Base-by-base conservation (phyloP, 2,797 vertebrate genomes). In the Coregonus sp. region DNA sequence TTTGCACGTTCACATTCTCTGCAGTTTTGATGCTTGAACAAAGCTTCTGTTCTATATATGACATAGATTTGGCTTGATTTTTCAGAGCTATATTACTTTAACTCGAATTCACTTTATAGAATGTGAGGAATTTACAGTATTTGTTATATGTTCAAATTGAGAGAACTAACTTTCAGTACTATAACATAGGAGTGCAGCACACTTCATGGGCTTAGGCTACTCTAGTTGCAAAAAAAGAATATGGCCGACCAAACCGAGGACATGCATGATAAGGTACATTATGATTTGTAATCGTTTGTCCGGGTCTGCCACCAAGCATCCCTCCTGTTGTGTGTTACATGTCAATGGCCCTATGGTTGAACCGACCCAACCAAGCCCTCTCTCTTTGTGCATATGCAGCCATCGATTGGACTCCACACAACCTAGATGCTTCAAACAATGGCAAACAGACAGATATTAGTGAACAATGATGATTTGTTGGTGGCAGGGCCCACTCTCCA, bases 371-470 rank as follows among this genome's bases (percentile, higher is more conserved):
- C 72, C 54, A 37, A 59, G 72, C 54, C 29, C 72, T 73, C 16
- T 73, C 72, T 59, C 72, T 59, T 59, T 59, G 72, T 51, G 6
- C 52, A 18, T 59, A 73, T 7, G 54, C 52, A 35, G 72, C 54
- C 54, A 59, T 37, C 31, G 14, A 71, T 71, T 51, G 47, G 70
- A 51, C 70, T 52, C 70, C 70, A 31, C 70, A 52, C 50, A 71
- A 71, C 25, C 70, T 71, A 71, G 14, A 71, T 71, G 72, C 52
- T 33, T 59, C 72, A 59, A n/a, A 73, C 72, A 73, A 73, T 73
- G 37, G 5, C 29, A 33, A 61, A 35, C 31, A 61, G 72, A 59
- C 72, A 33, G 72, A 73, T 59, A 59, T 56, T 33, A 37, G 31
- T 35, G 72, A 59, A 73, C 72, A 73, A 61, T 73, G 72, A 56